Evolutionary conservation across 2,888 invertebrate genomes (phyloP), one percentile per base, ranked within the genome.

Genomic region (Nineta flava): DNA sequence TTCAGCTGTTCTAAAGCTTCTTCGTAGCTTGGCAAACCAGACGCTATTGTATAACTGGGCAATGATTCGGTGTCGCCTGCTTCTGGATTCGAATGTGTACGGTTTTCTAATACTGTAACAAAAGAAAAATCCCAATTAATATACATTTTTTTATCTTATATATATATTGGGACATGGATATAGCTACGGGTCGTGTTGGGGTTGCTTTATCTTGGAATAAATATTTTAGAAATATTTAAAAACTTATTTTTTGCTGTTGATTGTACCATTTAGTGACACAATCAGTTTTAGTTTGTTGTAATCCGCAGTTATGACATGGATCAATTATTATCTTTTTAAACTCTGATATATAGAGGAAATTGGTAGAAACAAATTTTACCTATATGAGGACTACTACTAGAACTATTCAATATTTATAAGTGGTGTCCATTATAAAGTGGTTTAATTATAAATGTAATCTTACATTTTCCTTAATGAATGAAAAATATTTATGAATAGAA

Each of bases 11-110:
- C 74, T 50, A 78, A 60, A 3, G 79, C 79, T 59, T 77, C 77
- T 51, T 76, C 76, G 59, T 79, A 79, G 26, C 72, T 74, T 42
- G 79, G 79, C 47, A 79, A 62, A 4, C 79, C 79, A n/a, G 78
- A 77, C 44, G 76, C 78, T 49, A 77, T 70, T 4, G 77, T 77
- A 58, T 79, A 79, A 53, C 75, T 77, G 12, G 79, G 79, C 52
- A 78, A 60, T 2, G 75, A 74, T 55, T 75, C 76, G 3, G 62
- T 63, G 50, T 74, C 74, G 48, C 69, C 69, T 46, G 65, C 52
- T 58, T 65, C 66, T 12, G 62, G 41, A 48, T 59, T 62, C 9
- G 58, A 51, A 26, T 53, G 49, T 49, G 52, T 46, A 49, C 63
- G 57, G 44, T 58, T 55, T 55, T 65, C 61, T 52, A 72, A 65